Percentiles rank a stretch among this genome's conserved stretches.
These are phyloP conservation scores for Sinocyclocheilus grahami DNA, from an alignment of 2,113 vertebrate genomes.

Conservation along the genomic window DNA sequence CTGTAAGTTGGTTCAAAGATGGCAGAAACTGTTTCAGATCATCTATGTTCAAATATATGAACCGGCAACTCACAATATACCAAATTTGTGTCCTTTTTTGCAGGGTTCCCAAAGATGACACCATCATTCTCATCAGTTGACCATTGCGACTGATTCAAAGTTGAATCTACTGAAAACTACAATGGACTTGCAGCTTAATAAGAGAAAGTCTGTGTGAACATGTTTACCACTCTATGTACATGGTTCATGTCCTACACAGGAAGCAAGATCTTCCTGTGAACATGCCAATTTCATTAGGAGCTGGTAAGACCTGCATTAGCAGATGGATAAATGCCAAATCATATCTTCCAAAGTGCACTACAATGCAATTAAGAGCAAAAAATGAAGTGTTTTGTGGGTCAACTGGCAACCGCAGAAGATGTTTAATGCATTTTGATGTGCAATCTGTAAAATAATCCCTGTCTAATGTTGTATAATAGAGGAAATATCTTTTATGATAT, in stretches of 20 bases:
- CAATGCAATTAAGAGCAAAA: constrained; percentile 22
- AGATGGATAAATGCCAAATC: neutral
- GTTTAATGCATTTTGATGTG: constrained; percentile 8
- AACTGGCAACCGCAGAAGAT: constrained; percentile 18
- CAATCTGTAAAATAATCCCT: constrained; percentile 1
- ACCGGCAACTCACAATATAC: neutral
- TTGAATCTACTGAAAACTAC: neutral
- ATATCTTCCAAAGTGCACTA: constrained; percentile 11
- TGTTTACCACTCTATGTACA: neutral
- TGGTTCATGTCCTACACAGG: neutral
- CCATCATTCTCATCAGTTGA: constrained; percentile 68
- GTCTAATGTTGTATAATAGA: neutral
- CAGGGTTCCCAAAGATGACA: constrained; percentile 67
- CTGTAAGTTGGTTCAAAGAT: no score
- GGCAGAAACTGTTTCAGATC: neutral
- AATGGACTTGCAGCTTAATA: constrained; percentile 2
- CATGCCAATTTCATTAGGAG: constrained; percentile 5
- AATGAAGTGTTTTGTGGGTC: constrained; percentile 23
- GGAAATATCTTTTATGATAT: constrained; percentile 28
- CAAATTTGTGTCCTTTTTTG: constrained; percentile 40
- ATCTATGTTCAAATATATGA: neutral
- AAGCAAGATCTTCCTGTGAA: neutral
- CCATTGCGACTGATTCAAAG: neutral
- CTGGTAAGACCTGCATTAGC: constrained; percentile 11
- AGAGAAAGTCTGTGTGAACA: neutral